A percentile compares a stretch with the other conserved stretches of the same genome.
These are phyloP conservation scores for Bacillus rossius DNA, from an alignment of 1,140 invertebrate species.

Conservation along the genomic window DNA sequence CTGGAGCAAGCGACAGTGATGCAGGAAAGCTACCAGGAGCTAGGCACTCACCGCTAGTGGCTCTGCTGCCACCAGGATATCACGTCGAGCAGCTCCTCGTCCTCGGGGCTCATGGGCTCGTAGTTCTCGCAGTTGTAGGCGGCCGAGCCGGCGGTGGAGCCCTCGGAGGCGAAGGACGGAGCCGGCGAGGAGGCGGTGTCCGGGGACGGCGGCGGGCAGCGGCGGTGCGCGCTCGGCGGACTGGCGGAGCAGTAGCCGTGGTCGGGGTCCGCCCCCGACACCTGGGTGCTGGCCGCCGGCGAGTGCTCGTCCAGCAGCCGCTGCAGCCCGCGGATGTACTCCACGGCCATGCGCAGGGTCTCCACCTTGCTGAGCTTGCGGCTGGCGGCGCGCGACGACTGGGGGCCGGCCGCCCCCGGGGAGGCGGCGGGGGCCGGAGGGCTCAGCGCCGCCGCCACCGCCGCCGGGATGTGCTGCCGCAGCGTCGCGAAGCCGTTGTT, in stretches of 20 bases:
- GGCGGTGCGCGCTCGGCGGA: slow-evolving; percentile 15
- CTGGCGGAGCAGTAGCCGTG: slow-evolving; percentile 36
- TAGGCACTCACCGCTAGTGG: slow-evolving; percentile 34
- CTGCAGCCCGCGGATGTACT: slow-evolving; percentile 88
- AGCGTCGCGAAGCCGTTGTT: slow-evolving; percentile 90
- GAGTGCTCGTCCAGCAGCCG: slow-evolving; percentile 71
- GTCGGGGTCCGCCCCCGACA: slow-evolving; percentile 17
- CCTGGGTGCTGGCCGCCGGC: slow-evolving; percentile 34
- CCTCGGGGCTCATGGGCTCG: slow-evolving; percentile 78
- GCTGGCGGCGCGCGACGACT: slow-evolving; percentile 54
- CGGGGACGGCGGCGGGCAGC: slow-evolving; percentile 16
- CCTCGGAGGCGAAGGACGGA: slow-evolving; percentile 71
- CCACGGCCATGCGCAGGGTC: slow-evolving; percentile 86
- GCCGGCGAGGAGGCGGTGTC: slow-evolving; percentile 62
- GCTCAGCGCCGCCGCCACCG: slow-evolving; percentile 61
- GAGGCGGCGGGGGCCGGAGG: slow-evolving; percentile 30
- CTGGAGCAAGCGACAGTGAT: no score
- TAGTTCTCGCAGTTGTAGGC: slow-evolving; percentile 69
- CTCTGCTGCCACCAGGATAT: slow-evolving; percentile 80
- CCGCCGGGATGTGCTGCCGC: slow-evolving; percentile 78
- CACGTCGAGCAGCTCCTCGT: slow-evolving; percentile 85
- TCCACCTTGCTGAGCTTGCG: slow-evolving; percentile 96
- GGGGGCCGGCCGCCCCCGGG: slow-evolving; percentile 42
- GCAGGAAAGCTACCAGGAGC: no score
- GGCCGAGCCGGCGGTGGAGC: slow-evolving; percentile 47